These are phyloP conservation scores for Brassicogethes aeneus DNA, from an alignment of 2,888 invertebrate genomes.

Conservation along the genomic window DNA sequence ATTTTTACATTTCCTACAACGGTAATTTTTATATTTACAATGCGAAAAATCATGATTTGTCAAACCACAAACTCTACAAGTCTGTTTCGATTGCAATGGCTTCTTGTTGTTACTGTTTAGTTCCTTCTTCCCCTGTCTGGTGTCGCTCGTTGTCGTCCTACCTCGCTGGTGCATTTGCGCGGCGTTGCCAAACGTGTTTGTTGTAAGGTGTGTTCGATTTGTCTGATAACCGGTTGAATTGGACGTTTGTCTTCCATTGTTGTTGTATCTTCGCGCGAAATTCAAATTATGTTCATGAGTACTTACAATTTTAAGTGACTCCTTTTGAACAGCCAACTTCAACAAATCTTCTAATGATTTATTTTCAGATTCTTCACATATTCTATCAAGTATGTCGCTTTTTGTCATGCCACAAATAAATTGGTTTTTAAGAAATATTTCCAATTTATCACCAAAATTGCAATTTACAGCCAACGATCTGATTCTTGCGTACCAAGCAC, in stretches of 20 bases:
- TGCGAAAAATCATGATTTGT: neutral
- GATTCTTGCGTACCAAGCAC: constrained; percentile 8
- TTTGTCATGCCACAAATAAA: too few relatives aligned
- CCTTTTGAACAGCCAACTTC: neutral
- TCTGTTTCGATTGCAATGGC: neutral
- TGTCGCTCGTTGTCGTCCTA: neutral
- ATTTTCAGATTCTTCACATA: constrained; percentile 3
- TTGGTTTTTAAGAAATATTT: too few relatives aligned
- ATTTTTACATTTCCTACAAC: constrained; percentile 1
- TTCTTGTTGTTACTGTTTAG: neutral
- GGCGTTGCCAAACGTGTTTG: neutral
- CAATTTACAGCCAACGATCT: constrained; percentile 8
- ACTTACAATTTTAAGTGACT: neutral
- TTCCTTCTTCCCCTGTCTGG: neutral
- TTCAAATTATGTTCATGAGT: neutral
- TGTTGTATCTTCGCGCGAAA: neutral
- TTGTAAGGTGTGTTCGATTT: neutral
- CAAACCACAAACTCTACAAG: neutral
- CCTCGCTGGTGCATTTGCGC: neutral
- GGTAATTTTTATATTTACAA: constrained; percentile 1
- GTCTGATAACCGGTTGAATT: neutral
- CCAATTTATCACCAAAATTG: too few relatives aligned
- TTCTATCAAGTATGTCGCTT: constrained; percentile 6
- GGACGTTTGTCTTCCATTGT: neutral
- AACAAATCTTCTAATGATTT: constrained; percentile 2